Percentiles rank a stretch among this genome's conserved stretches.
These are phyloP conservation scores for Helicoverpa armigera DNA, from an alignment of 1,140 invertebrate species.

Conservation along the genomic window DNA sequence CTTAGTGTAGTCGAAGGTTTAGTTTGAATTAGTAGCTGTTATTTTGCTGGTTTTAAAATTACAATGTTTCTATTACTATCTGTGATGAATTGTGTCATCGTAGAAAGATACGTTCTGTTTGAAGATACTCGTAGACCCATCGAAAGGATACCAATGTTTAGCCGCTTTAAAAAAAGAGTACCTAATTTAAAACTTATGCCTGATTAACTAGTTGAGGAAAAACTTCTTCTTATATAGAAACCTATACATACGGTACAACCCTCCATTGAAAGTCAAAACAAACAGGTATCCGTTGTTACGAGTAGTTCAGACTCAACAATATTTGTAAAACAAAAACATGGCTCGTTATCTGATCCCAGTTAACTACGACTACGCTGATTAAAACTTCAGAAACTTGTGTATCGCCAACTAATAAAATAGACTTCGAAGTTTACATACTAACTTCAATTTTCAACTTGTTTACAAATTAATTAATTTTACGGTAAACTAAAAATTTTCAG, in stretches of 20 bases:
- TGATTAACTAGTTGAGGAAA: too few relatives aligned
- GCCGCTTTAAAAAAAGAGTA: too few relatives aligned
- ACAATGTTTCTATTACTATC: too few relatives aligned
- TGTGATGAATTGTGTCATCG: too few relatives aligned
- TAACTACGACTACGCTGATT: constrained; percentile 32
- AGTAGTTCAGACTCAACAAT: constrained; percentile 10
- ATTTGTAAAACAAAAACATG: constrained; percentile 27
- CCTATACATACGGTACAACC: neutral
- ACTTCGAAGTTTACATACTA: constrained; percentile 27
- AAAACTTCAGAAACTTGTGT: constrained; percentile 26
- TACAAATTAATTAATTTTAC: constrained; percentile 43
- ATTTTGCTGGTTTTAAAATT: neutral
- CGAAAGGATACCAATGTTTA: too few relatives aligned
- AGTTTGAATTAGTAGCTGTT: neutral
- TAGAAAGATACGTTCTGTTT: too few relatives aligned
- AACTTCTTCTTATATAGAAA: too few relatives aligned
- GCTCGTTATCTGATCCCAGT: constrained; percentile 24
- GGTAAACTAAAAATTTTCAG: constrained; percentile 18
- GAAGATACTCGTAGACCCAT: too few relatives aligned
- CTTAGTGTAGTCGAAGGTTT: neutral
- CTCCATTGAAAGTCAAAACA: neutral
- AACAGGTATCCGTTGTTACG: neutral
- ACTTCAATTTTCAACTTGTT: constrained; percentile 26
- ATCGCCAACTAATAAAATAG: constrained; percentile 30
- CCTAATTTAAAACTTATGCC: too few relatives aligned